These are phyloP conservation scores for Agrochola lychnidis DNA, from an alignment of 2,888 invertebrate genomes.

Conservation along the genomic window DNA sequence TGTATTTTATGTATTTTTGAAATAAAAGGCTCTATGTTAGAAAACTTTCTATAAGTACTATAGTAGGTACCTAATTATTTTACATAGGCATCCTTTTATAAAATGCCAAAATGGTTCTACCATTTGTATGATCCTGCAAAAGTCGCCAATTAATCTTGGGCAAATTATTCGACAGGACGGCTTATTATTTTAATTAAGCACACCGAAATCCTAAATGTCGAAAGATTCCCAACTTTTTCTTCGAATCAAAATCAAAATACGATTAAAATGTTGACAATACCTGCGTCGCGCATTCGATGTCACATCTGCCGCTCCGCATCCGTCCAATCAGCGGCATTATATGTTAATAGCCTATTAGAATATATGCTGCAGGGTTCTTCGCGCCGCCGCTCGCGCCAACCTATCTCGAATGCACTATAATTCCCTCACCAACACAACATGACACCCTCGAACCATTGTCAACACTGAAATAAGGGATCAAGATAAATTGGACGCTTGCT, in stretches of 20 bases:
- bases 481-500: constrained; percentile 70
- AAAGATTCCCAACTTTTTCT: background rate
- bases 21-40: background rate
- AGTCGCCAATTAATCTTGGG: background rate
- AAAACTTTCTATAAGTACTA: background rate
- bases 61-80: too few species aligned
- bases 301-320: constrained; percentile 88
- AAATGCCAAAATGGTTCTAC: too few species aligned
- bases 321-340: constrained; percentile 92
- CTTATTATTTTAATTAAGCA: background rate
- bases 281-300: constrained; percentile 77
- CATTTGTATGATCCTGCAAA: background rate
- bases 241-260: background rate
- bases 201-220: background rate
- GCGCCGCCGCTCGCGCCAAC: constrained; percentile 78
- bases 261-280: constrained; percentile 73
- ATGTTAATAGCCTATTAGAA: constrained; percentile 91
- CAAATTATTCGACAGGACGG: background rate
- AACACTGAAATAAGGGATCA: constrained; percentile 62
- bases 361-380: constrained; percentile 85
- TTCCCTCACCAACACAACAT: constrained; percentile 69
- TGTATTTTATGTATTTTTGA: background rate
- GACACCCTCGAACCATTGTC: constrained; percentile 63
- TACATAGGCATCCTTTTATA: background rate
- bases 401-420: constrained; percentile 75